Conservation (phyloP, 2,888 invertebrate species). For the Pomacea canaliculata region DNA sequence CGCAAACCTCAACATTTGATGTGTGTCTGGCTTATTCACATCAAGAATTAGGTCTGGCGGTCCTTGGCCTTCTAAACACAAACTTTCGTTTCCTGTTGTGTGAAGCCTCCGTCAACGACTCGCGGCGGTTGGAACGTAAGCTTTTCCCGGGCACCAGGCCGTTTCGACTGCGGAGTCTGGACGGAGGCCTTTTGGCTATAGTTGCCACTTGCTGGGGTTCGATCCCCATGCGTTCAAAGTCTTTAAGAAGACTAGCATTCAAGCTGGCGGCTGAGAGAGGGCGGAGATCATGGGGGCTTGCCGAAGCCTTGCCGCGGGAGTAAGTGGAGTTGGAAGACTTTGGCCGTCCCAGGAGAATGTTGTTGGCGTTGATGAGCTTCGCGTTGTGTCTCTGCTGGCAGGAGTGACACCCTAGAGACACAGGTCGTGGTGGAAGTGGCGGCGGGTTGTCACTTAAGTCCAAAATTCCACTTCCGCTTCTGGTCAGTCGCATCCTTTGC, state of each 20-base stretch:
- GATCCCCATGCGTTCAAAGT: slow-evolving; percentile 55
- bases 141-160: slow-evolving; percentile 53
- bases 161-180: slow-evolving; percentile 48
- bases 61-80: too few relatives aligned
- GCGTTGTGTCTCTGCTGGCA: slow-evolving; percentile 51
- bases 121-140: slow-evolving; percentile 53
- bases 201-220: slow-evolving; percentile 41
- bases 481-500: slow-evolving; percentile 49
- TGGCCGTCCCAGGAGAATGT: slow-evolving; percentile 50
- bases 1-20: too few relatives aligned
- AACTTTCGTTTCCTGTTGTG: not conserved
- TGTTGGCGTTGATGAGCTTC: slow-evolving; percentile 56
- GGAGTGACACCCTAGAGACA: slow-evolving; percentile 48
- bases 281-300: slow-evolving; percentile 46
- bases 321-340: slow-evolving; percentile 51
- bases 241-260: slow-evolving; percentile 39
- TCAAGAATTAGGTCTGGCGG: too few relatives aligned
- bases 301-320: slow-evolving; percentile 46
- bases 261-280: slow-evolving; percentile 42
- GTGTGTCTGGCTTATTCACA: too few relatives aligned
- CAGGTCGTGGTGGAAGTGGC: slow-evolving; percentile 33
- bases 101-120: slow-evolving; percentile 47
- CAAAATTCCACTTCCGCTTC: slow-evolving; percentile 31
- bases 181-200: slow-evolving; percentile 34
- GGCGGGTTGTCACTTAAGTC: slow-evolving; percentile 2